Evolutionary conservation across 2,113 vertebrate genomes (phyloP), one percentile per base, ranked within the genome.

Genomic region (Corythaixoides concolor): DNA sequence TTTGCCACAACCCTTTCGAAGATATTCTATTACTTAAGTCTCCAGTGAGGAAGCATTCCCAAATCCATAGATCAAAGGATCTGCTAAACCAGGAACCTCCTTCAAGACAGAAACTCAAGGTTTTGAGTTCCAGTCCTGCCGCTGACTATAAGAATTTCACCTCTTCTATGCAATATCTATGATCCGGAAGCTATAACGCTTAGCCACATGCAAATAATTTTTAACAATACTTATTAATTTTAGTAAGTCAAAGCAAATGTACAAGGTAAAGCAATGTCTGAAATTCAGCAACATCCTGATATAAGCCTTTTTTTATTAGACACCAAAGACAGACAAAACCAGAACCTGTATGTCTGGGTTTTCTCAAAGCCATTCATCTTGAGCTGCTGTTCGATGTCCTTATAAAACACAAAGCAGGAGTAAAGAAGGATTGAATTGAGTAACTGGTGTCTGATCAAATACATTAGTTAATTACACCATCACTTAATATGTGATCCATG

Each of bases 351-450:
- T 35, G 72, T 92, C 70, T 93, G 85, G 62, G 13, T 79, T 84
- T 96, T 85, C 80, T 95, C 83, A 63, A 12, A 73, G 91, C 67
- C 47, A 58, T 79, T 95, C 74, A 78, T 45, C 84, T 37, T 66
- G 86, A 87, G 68, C 69, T 90, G 66, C 85, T 85, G 43, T 49
- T 90, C 73, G 78, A 92, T 89, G 90, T 39, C 17, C 55, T 87
- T 90, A 28, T 64, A 85, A 90, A 93, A 81, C 39, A 90, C 39
- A 93, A 90, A 92, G 72, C 68, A 68, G 82, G 63, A 95, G 33
- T 77, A 89, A 92, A 85, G 89, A 97, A 85, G 41, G 84, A 82
- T 43, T 89, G 77, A 89, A 32, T 20, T 58, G 43, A 72, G 24
- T 92, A 82, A 37, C 35, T 2, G 4, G 27, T 92, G 68, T 86